These are phyloP conservation scores for Drymonia ruficornis DNA, from an alignment of 2,888 invertebrate species.

Conservation along the genomic window DNA sequence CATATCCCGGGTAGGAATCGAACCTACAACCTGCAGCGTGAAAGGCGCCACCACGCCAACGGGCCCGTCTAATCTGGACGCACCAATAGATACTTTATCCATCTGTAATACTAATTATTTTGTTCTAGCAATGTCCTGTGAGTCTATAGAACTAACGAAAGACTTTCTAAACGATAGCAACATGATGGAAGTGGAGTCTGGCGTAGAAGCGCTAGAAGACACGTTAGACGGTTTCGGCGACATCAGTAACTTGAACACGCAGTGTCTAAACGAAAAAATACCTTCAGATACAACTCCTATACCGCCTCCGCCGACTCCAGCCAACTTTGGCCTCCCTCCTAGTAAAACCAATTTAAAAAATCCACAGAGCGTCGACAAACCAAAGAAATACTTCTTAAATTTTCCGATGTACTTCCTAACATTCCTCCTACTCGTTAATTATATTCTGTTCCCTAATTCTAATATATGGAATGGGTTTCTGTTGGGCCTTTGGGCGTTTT, in stretches of 20 bases:
- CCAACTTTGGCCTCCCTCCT: constrained; percentile 61
- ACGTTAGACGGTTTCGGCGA: constrained; percentile 66
- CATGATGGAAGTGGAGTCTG: constrained; percentile 77
- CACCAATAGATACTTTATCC: too few relatives aligned
- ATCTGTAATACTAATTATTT: not conserved
- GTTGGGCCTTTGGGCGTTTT: constrained; percentile 74
- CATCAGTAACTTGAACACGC: constrained; percentile 45
- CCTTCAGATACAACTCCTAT: constrained; percentile 37
- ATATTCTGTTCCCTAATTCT: constrained; percentile 66
- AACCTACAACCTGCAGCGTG: too few relatives aligned
- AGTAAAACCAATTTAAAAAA: constrained; percentile 57
- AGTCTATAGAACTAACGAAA: constrained; percentile 54
- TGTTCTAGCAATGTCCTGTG: constrained; percentile 53
- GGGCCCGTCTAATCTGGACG: too few relatives aligned
- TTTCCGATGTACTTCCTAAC: constrained; percentile 71
- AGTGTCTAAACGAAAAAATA: constrained; percentile 30
- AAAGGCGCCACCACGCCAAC: too few relatives aligned
- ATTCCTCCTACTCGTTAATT: constrained; percentile 63
- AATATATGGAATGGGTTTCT: constrained; percentile 76
- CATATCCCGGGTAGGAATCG: too few relatives aligned
- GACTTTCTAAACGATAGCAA: constrained; percentile 57
- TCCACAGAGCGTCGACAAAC: constrained; percentile 24
- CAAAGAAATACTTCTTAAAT: constrained; percentile 60
- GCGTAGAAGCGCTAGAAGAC: constrained; percentile 80
- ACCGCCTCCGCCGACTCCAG: constrained; percentile 35